Evolutionary conservation across 2,797 vertebrate genomes (phyloP), one percentile per base, ranked within the genome.

Genomic region (Sciurus vulgaris): DNA sequence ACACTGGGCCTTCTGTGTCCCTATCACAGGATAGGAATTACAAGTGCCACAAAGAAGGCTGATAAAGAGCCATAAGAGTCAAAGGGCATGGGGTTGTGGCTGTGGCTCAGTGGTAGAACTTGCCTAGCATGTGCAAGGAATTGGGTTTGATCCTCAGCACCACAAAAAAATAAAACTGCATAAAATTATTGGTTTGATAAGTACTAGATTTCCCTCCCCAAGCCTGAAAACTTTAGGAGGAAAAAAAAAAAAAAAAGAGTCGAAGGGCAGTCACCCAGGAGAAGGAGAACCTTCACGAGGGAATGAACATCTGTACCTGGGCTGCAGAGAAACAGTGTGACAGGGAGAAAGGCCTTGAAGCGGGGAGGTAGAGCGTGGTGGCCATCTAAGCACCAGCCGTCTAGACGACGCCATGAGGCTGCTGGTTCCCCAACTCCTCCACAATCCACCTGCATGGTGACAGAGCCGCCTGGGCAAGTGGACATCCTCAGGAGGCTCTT

Each of bases 391-490:
- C 56, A 69, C 20, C 22, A 35, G 33, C 22, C 11, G 26, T 26
- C 38, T 63, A 54, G 72, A 12, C 12, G 38, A 33, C 41, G 12
- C 9, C 1, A 17, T 10, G 20, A 35, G 35, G 22, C 59, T 61
- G 59, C 59, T 61, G 59, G 59, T 26, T 26, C 24, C 22, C 59
- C 24, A 7, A 26, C 59, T 61, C 59, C 54, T n/a, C 38, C 38
- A 18, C 5, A 12, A 14, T 72, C 7, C 61, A 0, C 49, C 18
- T 0, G 54, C 22, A 28, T 0, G 1, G 22, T 2, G 41, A 38
- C 30, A 33, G 49, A 41, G 51, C 54, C 28, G 17, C 49, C 24
- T 11, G 41, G 2, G 10, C 18, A 17, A 26, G 47, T 3, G 0
- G 65, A 8, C 5, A 7, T 26, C 61, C 63, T 26, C 20, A 65